Conservation (phyloP, 2,113 vertebrate genomes). For the Platysteira castanea region DNA sequence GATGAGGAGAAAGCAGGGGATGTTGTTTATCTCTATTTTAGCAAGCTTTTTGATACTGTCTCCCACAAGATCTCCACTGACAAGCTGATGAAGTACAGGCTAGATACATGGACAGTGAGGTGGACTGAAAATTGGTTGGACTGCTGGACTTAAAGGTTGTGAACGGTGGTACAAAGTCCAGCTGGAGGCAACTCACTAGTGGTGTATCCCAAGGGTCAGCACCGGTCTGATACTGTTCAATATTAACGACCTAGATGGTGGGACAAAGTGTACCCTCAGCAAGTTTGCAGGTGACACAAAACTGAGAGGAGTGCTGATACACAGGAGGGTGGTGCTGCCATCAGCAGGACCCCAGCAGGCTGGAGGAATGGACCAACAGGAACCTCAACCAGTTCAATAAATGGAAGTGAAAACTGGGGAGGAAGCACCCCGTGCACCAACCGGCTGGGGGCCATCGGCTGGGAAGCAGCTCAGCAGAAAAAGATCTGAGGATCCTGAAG, state of each 20-base stretch:
- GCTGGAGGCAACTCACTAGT: neutral
- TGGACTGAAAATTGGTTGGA: neutral
- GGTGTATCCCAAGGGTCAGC: neutral
- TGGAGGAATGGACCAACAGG: neutral
- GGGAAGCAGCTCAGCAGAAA: neutral
- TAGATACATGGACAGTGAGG: neutral
- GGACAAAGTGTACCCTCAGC: neutral
- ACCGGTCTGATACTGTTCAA: neutral
- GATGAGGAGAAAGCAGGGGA: neutral
- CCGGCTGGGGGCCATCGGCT: neutral
- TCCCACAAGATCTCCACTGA: neutral
- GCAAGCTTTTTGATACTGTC: neutral
- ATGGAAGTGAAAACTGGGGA: neutral
- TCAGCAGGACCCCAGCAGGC: neutral
- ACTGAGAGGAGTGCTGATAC: neutral
- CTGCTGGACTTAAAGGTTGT: neutral
- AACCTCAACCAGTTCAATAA: neutral
- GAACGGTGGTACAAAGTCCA: neutral
- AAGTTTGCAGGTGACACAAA: neutral
- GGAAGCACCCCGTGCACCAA: neutral
- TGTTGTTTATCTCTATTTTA: neutral
- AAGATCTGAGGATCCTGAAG: neutral
- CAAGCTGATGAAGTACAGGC: neutral
- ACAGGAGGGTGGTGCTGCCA: neutral
- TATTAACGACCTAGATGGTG: neutral